Evolutionary conservation across 92 coral and sea anemone genomes (phyloP), one percentile per base, ranked within the genome.

Genomic region (Bergia puertoricense): DNA sequence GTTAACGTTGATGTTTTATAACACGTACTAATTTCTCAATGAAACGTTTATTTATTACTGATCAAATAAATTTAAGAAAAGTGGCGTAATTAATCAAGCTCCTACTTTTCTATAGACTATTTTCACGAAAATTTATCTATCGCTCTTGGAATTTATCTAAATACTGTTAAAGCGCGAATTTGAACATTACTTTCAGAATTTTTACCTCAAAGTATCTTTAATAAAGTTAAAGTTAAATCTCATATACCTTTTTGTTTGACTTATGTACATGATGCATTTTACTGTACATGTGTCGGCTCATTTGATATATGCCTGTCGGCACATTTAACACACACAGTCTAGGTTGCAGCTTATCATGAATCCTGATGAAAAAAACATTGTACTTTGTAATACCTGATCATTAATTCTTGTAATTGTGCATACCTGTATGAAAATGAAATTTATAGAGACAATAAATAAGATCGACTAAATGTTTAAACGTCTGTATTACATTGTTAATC

Each of bases 11-110:
- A 67, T 67, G 74, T 67, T 67, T 67, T 67, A 67, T 67, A 67
- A 67, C 74, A 67, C 74, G 74, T 67, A 67, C 74, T 67, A 67
- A 67, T 67, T 67, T 67, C 74, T 67, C 74, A 67, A 67, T 67
- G 74, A 20, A 67, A 67, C 74, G 2, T 65, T 16, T 11, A 65
- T 65, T 16, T 9, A 65, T 65, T 65, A 65, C 71, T 65, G 71
- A 65, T 65, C 71, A 65, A 65, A 65, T 65, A 65, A 65, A 65
- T 65, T 65, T 65, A 65, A 65, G 71, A 65, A 65, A 65, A 65
- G 71, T 65, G 71, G 71, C 71, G 71, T 65, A 65, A 65, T 65
- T 65, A 65, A 65, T 45, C 48, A 45, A 45, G 48, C 48, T 45
- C 48, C 48, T 45, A 45, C 48, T 45, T 45, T 45, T 45, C 48